Percentiles rank a stretch among this genome's conserved stretches.
Conservation (phyloP, 2,797 vertebrate genomes). For the Sphenodon punctatus region DNA sequence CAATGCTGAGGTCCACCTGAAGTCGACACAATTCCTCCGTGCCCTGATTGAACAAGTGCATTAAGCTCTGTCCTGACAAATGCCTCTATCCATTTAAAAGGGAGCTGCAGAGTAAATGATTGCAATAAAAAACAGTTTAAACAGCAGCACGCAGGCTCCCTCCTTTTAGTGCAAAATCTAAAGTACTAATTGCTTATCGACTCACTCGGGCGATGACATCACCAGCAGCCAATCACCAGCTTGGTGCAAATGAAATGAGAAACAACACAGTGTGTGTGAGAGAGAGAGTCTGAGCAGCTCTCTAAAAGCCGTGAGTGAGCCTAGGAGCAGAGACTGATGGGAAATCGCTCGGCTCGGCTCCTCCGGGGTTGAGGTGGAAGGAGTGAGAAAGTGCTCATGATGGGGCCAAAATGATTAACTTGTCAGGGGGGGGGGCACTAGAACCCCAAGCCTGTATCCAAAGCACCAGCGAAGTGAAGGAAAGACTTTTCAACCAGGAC, state of each 20-base stretch:
- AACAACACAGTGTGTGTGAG: not conserved
- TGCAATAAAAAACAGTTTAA: slow-evolving; percentile 70
- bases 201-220: slow-evolving; percentile 32
- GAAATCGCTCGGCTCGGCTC: not conserved
- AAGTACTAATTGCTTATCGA: slow-evolving; percentile 79
- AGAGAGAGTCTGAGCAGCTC: not conserved
- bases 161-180: slow-evolving; percentile 74
- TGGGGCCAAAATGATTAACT: no score
- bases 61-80: slow-evolving; percentile 47
- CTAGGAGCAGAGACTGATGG: not conserved
- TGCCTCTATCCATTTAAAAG: slow-evolving; percentile 55
- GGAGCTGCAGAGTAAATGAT: slow-evolving; percentile 64
- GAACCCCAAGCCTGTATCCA: no score
- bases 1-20: no score
- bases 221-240: slow-evolving; percentile 33
- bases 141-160: slow-evolving; percentile 57
- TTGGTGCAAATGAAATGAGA: slow-evolving; percentile 1
- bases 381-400: not conserved
- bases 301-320: not conserved
- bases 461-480: no score
- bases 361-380: not conserved
- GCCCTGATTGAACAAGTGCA: slow-evolving; percentile 8
- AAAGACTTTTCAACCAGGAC: no score
- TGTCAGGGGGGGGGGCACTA: no score
- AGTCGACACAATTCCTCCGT: not conserved